These are phyloP conservation scores for Eupithecia dodoneata DNA, from an alignment of 2,888 invertebrate genomes.

Conservation along the genomic window DNA sequence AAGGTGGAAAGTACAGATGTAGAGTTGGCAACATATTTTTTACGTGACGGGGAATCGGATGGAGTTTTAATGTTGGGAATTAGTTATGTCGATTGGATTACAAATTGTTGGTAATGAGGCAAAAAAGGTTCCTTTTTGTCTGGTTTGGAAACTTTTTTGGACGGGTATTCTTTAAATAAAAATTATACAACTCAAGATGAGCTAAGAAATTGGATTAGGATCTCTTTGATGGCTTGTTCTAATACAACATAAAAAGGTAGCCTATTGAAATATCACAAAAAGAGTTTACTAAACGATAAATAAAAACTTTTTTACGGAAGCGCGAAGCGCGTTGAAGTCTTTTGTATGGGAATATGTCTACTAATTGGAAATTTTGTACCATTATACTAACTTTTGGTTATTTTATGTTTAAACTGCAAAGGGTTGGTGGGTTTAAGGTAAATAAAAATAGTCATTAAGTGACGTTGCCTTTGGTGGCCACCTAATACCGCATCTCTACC, in stretches of 20 bases:
- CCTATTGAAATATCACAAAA: neutral
- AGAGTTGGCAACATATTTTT: slow-evolving; percentile 21
- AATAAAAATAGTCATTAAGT: too few relatives aligned
- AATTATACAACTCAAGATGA: too few relatives aligned
- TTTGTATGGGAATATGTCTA: slow-evolving; percentile 12
- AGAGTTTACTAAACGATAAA: neutral
- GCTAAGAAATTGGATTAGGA: neutral
- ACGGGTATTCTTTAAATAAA: neutral
- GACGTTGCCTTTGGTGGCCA: too few relatives aligned
- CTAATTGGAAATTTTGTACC: neutral
- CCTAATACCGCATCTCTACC: too few relatives aligned
- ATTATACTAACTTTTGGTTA: neutral
- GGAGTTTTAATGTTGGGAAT: slow-evolving; percentile 7
- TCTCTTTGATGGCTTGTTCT: neutral
- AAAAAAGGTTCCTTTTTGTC: slow-evolving; percentile 5
- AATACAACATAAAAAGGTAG: neutral
- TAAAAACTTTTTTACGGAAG: neutral
- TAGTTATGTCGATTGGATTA: slow-evolving; percentile 6
- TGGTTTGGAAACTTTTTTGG: neutral
- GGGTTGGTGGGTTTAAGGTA: too few relatives aligned
- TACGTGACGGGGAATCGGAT: slow-evolving; percentile 13
- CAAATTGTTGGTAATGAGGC: slow-evolving; percentile 4
- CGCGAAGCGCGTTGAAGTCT: slow-evolving; percentile 28
- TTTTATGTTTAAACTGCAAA: neutral
- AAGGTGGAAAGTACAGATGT: slow-evolving; percentile 32